Percentiles rank a stretch among this genome's conserved stretches.
Conservation (phyloP, 2,797 vertebrate genomes). For the Clarias laeviceps region DNA sequence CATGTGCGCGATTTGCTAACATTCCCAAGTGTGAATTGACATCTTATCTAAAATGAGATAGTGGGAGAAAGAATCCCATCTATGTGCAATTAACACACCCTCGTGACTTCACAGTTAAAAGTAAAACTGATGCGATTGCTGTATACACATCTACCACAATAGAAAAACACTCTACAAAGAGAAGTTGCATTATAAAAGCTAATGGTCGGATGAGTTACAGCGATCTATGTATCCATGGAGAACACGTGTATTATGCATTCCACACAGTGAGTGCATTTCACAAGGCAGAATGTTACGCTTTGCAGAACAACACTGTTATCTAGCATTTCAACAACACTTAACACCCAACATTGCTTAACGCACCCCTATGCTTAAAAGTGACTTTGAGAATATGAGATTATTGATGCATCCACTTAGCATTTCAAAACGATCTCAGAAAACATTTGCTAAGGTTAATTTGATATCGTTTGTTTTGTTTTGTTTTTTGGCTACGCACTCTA, state of each 20-base stretch:
- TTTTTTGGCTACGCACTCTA: constrained; percentile 5
- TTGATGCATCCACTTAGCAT: constrained; percentile 17
- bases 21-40: constrained; percentile 72
- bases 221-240: background rate
- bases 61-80: constrained; percentile 62
- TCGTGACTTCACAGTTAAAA: constrained; percentile 58
- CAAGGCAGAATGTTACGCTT: background rate
- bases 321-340: background rate
- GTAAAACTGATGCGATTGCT: background rate
- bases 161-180: background rate
- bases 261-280: background rate
- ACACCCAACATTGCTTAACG: background rate
- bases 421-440: constrained; percentile 16
- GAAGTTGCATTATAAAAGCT: background rate
- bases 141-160: background rate
- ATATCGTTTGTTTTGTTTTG: background rate
- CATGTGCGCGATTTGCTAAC: constrained; percentile 65
- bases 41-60: constrained; percentile 70
- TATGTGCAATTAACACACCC: constrained; percentile 74
- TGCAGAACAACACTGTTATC: background rate
- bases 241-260: background rate
- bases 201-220: background rate
- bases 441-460: background rate
- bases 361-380: background rate
- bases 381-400: background rate